Conservation (phyloP, 2,797 vertebrate species). For the Cyprinodon diabolis region DNA sequence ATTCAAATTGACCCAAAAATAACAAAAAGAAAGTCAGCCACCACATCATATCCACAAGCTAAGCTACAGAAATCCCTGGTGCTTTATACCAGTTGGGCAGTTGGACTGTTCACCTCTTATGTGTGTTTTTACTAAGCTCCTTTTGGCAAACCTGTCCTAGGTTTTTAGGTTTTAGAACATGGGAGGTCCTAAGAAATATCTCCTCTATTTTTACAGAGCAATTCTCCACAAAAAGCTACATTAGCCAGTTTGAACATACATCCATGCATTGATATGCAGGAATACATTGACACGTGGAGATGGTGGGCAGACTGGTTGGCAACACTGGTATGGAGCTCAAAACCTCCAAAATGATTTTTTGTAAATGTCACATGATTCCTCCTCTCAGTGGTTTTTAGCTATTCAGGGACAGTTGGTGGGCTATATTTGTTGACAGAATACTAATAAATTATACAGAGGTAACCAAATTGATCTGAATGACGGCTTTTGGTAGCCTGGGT, state of each 20-base stretch:
- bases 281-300: background rate
- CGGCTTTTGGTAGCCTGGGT: background rate
- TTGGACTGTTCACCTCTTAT: too few species aligned
- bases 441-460: background rate
- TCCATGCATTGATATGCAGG: background rate
- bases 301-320: background rate
- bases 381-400: background rate
- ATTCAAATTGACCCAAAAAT: conserved; percentile 3
- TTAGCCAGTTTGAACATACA: background rate
- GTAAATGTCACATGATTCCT: conserved; percentile 2
- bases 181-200: background rate
- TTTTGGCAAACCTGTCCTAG: too few species aligned
- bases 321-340: background rate
- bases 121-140: too few species aligned
- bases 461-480: background rate
- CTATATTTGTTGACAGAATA: background rate
- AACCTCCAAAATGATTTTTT: background rate
- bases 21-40: background rate
- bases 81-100: background rate
- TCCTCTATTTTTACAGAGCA: background rate
- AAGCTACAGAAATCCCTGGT: background rate
- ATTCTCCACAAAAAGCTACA: background rate
- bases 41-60: background rate
- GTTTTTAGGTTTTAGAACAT: background rate
- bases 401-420: background rate